Evolutionary conservation across 2,797 vertebrate genomes (phyloP), one percentile per base, ranked within the genome.

Genomic region (Tauraco hartlaubi): DNA sequence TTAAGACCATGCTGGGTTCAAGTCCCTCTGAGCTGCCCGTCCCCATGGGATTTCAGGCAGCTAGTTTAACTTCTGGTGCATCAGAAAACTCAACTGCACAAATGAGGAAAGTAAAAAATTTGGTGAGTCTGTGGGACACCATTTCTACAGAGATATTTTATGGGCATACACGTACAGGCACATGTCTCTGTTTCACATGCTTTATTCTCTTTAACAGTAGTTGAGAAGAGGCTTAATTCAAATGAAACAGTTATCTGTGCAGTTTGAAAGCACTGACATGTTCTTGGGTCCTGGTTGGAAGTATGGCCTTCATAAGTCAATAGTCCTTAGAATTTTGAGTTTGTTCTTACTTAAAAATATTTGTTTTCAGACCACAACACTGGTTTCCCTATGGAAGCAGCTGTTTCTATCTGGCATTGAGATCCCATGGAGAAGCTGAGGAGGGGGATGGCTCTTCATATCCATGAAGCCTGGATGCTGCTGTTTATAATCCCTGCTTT

Each of bases 401-500:
- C 97, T 93, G 96, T 97, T 91, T 96, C 80, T 93, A 74, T 97
- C 94, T 95, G 96, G 95, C 94, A 97, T 61, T 97, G 97, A 97
- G 97, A 97, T 94, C 95, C 90, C 96, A 98, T 95, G 97, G 97
- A 97, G 96, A 98, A 96, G 96, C 95, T 56, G 94, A 97, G 96
- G 97, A 98, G 93, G 97, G 99, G 99, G 97, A 99, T 99, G 99
- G 99, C 98, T 99, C 98, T 98, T 98, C 98, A 96, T 97, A 98
- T 98, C 93, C 98, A 98, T 98, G 98, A 98, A 98, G 98, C 98
- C 98, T 99, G 98, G 96, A 96, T 99, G 97, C 98, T 99, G 96
- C 98, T 99, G 78, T 98, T 99, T 97, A 97, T 98, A 97, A 98
- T 99, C 97, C 97, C 98, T 93, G 97, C 96, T 96, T 98, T 98